A percentile compares a stretch with the other conserved stretches of the same genome.
phyloP scores from a whole-genome alignment of 1,140 invertebrate species.

The Lerema accius region DNA sequence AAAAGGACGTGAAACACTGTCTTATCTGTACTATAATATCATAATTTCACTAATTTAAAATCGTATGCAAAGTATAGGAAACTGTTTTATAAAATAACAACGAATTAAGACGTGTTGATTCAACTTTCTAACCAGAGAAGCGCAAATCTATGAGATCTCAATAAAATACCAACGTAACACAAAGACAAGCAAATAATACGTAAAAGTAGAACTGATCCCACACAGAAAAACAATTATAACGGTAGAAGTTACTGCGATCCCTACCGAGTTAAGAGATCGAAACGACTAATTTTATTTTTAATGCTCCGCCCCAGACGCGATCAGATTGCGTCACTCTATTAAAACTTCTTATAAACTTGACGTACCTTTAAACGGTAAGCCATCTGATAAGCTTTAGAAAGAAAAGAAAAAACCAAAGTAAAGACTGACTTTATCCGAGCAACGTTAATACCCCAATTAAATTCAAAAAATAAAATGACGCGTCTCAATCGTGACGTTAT shows the following conservation, averaged over 20 bases:
- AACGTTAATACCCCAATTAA: constrained; percentile 78
- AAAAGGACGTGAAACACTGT: no score
- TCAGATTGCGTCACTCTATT: constrained; percentile 78
- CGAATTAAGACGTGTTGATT: no score
- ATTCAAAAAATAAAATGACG: constrained; percentile 68
- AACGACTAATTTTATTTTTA: constrained; percentile 45
- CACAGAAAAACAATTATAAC: constrained; percentile 12
- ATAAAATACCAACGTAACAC: background rate
- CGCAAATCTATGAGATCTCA: no score
- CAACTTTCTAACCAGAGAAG: no score
- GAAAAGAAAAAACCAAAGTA: constrained; percentile 47
- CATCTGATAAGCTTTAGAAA: constrained; percentile 74
- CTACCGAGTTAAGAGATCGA: constrained; percentile 34
- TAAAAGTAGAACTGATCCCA: background rate
- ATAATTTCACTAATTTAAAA: no score
- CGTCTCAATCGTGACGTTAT: constrained; percentile 28
- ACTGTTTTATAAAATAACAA: no score
- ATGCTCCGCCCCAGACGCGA: constrained; percentile 51
- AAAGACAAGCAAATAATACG: background rate
- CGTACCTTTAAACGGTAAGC: constrained; percentile 78
- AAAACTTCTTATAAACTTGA: constrained; percentile 75
- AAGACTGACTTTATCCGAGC: constrained; percentile 71
- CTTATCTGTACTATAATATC: no score
- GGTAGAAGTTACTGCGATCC: constrained; percentile 18
- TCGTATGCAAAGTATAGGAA: no score